These are phyloP conservation scores for Litocranius walleri DNA, from an alignment of 2,113 vertebrate species.

Conservation along the genomic window DNA sequence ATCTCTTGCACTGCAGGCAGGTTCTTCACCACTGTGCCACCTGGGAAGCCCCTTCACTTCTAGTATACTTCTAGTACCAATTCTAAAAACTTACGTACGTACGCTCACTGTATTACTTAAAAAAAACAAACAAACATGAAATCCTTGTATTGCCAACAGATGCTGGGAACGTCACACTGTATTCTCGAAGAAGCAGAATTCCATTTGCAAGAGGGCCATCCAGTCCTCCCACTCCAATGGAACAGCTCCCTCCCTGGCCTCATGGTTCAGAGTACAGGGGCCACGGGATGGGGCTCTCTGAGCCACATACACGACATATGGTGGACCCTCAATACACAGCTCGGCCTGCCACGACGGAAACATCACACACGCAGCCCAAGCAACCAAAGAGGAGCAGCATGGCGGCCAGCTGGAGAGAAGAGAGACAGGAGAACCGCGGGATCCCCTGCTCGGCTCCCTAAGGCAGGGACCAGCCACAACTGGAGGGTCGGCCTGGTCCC, in stretches of 20 bases:
- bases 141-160: not conserved
- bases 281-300: not conserved
- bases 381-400: not conserved
- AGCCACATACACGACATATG: not conserved
- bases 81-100: not conserved
- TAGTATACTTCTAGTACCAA: not conserved
- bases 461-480: not conserved
- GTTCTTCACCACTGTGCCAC: not conserved
- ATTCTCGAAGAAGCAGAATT: slow-evolving; percentile 37
- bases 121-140: not conserved
- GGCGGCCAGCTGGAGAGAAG: not conserved
- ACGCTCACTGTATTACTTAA: not conserved
- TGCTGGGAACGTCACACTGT: not conserved
- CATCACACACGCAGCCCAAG: not conserved
- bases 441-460: not conserved
- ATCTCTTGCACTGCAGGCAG: not conserved
- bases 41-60: not conserved
- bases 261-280: not conserved
- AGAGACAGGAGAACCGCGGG: not conserved
- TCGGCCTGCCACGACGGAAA: not conserved
- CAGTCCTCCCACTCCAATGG: not conserved
- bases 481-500: not conserved
- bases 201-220: not conserved
- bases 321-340: not conserved
- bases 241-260: not conserved